Conservation (phyloP, 2,113 vertebrate genomes). For the Actenoides lindsayi region DNA sequence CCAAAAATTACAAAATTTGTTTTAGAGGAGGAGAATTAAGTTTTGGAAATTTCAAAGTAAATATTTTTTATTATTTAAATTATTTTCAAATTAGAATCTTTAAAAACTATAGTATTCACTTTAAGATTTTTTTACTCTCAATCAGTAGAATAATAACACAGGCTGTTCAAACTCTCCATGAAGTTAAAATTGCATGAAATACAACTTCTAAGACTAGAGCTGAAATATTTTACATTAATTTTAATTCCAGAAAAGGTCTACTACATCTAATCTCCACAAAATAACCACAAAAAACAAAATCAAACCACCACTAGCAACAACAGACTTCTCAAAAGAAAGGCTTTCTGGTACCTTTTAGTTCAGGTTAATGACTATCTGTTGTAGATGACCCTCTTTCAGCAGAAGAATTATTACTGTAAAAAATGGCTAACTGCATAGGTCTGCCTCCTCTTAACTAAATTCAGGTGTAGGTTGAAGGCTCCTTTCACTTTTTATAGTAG, state of each 20-base stretch:
- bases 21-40: neutral
- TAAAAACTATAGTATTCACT: neutral
- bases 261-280: neutral
- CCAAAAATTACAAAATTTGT: neutral
- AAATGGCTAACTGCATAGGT: neutral
- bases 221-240: neutral
- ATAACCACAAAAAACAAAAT: neutral
- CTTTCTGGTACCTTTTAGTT: neutral
- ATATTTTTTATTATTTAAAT: neutral
- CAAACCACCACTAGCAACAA: rapidly evolving
- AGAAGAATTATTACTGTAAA: neutral
- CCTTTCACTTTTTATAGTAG: neutral
- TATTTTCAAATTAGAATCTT: neutral
- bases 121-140: neutral
- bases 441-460: neutral
- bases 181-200: neutral
- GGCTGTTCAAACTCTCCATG: neutral
- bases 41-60: neutral
- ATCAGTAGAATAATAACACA: neutral
- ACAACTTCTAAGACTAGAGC: neutral
- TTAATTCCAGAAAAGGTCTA: neutral
- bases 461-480: neutral
- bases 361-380: neutral
- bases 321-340: neutral
- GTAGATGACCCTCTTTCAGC: neutral